Conservation (phyloP, 1,140 invertebrate genomes). For the Bradynema listronoti region DNA sequence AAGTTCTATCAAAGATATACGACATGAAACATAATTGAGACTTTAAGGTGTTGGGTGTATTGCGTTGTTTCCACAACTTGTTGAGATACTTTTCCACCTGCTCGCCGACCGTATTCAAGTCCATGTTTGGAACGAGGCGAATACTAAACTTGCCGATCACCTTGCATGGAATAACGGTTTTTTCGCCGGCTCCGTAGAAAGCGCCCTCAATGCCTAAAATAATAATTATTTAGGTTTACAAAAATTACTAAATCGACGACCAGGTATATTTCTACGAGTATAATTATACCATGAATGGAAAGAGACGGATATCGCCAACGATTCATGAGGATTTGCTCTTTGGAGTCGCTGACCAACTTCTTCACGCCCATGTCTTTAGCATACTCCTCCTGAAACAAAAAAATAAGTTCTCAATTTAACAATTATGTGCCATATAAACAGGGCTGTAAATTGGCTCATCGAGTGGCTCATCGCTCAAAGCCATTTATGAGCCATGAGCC, state of each 20-base stretch:
- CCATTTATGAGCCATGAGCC: too few relatives aligned
- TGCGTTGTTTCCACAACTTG: constrained; percentile 29
- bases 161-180: constrained; percentile 64
- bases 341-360: constrained; percentile 69
- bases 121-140: constrained; percentile 61
- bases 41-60: constrained; percentile 33
- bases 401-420: too few relatives aligned
- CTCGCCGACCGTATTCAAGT: constrained; percentile 61
- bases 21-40: too few relatives aligned
- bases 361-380: constrained; percentile 68
- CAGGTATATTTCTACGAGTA: too few relatives aligned
- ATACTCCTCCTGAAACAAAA: constrained; percentile 69
- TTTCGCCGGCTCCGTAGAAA: constrained; percentile 79
- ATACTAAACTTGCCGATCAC: constrained; percentile 63
- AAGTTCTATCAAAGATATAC: too few relatives aligned
- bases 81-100: constrained; percentile 21
- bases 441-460: too few relatives aligned
- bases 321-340: constrained; percentile 61
- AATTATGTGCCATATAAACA: too few relatives aligned
- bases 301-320: constrained; percentile 53
- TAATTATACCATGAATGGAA: constrained; percentile 57
- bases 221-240: background rate
- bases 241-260: too few relatives aligned
- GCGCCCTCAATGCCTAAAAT: constrained; percentile 72
- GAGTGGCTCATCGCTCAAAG: too few relatives aligned